Conservation (phyloP, 2,113 vertebrate genomes). For the Ochotona curzoniae region DNA sequence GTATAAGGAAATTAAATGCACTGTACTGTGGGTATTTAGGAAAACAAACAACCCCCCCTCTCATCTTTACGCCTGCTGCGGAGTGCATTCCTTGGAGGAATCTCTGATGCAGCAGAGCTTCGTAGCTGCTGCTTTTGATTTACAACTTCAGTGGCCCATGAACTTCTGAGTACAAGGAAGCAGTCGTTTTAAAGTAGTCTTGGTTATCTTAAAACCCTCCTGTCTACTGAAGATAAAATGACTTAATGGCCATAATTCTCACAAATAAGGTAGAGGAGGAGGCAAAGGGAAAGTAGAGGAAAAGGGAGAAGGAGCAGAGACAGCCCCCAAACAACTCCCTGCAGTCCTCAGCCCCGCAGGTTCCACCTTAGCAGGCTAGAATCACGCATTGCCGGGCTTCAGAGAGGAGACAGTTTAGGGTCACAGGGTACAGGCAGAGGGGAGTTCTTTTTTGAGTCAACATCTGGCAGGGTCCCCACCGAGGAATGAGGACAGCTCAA, state of each 20-base stretch:
- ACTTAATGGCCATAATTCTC: not conserved
- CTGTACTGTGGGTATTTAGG: not conserved
- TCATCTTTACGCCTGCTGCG: not conserved
- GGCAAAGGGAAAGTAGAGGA: not conserved
- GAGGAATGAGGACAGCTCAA: not conserved
- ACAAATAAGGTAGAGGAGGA: not conserved
- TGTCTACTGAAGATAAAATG: not conserved
- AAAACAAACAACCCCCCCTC: not conserved
- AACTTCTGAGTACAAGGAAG: constrained; percentile 3
- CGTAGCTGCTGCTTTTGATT: not conserved
- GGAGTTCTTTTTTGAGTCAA: not conserved
- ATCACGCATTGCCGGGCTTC: not conserved
- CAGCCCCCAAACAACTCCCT: not conserved
- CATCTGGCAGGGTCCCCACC: not conserved
- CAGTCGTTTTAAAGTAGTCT: constrained; percentile 11
- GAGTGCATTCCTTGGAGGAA: not conserved
- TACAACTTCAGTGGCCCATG: not conserved
- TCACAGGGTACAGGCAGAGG: not conserved
- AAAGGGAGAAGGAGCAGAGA: not conserved
- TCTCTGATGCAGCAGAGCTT: not conserved
- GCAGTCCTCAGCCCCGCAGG: not conserved
- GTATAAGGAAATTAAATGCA: not conserved
- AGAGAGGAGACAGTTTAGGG: not conserved
- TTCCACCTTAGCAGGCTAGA: not conserved
- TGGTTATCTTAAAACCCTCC: constrained; percentile 2